These are phyloP conservation scores for Dromas ardeola DNA, from an alignment of 2,113 vertebrate genomes.

Conservation along the genomic window DNA sequence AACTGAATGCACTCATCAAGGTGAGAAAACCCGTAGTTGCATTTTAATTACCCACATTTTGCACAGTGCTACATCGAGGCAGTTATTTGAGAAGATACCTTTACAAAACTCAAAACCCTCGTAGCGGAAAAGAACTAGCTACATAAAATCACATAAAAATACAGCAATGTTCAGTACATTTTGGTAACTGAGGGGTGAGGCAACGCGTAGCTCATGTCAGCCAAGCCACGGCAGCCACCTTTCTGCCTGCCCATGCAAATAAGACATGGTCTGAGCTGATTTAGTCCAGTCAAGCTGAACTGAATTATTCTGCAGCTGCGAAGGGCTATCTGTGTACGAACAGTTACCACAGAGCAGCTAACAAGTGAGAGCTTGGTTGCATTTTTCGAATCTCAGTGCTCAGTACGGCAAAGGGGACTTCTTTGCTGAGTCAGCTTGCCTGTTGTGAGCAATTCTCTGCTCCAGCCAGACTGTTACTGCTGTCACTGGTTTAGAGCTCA, in stretches of 20 bases:
- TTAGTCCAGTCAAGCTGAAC: background rate
- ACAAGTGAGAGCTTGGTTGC: background rate
- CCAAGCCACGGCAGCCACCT: background rate
- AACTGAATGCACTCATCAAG: background rate
- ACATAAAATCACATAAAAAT: background rate
- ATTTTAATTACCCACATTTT: background rate
- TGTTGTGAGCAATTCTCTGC: rapidly evolving
- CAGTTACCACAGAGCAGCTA: background rate
- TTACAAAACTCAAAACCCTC: background rate
- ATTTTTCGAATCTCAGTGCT: background rate
- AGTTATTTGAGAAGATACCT: background rate
- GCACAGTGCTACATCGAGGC: background rate
- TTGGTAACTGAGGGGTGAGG: background rate
- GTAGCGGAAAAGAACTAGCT: background rate
- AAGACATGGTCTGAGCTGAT: background rate
- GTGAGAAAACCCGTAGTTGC: background rate
- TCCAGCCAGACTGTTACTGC: rapidly evolving
- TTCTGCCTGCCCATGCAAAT: background rate
- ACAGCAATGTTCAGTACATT: background rate
- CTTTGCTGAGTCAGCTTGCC: background rate
- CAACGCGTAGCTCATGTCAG: rapidly evolving
- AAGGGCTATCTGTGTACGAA: background rate
- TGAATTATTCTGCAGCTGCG: background rate
- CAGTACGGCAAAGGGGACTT: background rate
- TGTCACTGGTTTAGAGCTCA: background rate